Conservation (phyloP, 1,140 invertebrate species). For the Drosophila rhopaloa region DNA sequence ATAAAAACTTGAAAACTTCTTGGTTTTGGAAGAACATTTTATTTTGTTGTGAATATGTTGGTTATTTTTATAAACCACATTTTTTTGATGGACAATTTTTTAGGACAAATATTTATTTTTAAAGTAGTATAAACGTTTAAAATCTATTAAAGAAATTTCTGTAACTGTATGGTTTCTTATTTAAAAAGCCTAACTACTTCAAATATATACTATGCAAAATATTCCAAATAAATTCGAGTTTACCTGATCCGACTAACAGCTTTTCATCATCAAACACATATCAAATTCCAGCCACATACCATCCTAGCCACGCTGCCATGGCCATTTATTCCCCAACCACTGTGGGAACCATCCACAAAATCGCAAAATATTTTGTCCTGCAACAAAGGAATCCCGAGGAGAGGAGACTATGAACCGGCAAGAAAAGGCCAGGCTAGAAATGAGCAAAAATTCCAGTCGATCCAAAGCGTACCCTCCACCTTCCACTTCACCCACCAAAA, state of each 20-base stretch:
- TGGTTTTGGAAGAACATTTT: too few species aligned
- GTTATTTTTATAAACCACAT: too few species aligned
- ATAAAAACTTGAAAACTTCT: too few species aligned
- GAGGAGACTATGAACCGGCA: conserved; percentile 63
- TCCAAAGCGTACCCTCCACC: conserved; percentile 30
- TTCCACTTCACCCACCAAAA: conserved; percentile 4
- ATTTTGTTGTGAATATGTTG: too few species aligned
- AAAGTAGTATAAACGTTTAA: too few species aligned
- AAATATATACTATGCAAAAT: neutral
- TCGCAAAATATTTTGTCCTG: conserved; percentile 67
- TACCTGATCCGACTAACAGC: conserved; percentile 15
- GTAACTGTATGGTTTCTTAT: too few species aligned
- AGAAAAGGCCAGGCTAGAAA: conserved; percentile 56
- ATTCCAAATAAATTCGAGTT: conserved; percentile 2
- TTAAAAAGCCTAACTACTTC: too few species aligned
- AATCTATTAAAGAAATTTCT: too few species aligned
- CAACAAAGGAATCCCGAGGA: conserved; percentile 45
- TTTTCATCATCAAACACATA: conserved; percentile 20
- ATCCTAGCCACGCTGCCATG: neutral
- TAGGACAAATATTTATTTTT: too few species aligned
- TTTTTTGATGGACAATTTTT: too few species aligned
- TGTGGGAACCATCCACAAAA: conserved; percentile 27
- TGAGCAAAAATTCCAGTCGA: conserved; percentile 58
- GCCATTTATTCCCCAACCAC: conserved; percentile 21
- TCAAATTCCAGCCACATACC: conserved; percentile 24